Percentiles rank a stretch among this genome's conserved stretches.
Conservation (phyloP, 2,888 invertebrate genomes). For the Leptinotarsa rubiginosa region DNA sequence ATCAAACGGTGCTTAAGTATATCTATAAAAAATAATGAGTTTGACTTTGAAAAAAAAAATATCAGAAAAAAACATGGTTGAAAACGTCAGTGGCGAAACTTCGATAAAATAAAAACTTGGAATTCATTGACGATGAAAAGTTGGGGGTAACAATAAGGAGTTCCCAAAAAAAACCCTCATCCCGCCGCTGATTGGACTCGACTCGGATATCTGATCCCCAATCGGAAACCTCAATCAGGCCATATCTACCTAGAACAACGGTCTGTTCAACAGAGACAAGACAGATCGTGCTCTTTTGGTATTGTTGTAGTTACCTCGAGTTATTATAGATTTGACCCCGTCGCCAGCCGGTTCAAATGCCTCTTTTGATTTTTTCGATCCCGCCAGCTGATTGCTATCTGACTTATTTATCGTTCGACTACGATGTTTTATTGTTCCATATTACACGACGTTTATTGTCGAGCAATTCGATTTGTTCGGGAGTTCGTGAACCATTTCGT, state of each 20-base stretch:
- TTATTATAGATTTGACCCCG: conserved; percentile 63
- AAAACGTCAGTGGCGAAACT: neutral
- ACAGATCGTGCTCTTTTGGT: conserved; percentile 61
- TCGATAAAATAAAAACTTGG: neutral
- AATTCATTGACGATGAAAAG: neutral
- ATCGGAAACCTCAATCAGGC: conserved; percentile 58
- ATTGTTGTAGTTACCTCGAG: conserved; percentile 62
- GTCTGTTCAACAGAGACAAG: conserved; percentile 57
- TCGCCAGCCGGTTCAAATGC: conserved; percentile 54
- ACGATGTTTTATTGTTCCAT: conserved; percentile 49
- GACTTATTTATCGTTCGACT: conserved; percentile 48
- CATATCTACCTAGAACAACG: conserved; percentile 58
- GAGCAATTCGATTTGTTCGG: conserved; percentile 30
- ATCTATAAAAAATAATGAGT: too few species aligned
- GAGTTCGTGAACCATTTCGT: neutral
- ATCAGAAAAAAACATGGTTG: too few species aligned
- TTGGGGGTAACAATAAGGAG: neutral
- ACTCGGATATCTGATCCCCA: conserved; percentile 49
- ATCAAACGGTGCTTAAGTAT: too few species aligned
- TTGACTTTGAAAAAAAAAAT: too few species aligned
- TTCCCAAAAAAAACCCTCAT: neutral
- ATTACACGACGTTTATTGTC: conserved; percentile 43
- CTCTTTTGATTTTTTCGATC: conserved; percentile 39
- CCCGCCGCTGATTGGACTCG: neutral
- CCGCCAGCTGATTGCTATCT: conserved; percentile 53